phyloP scores from a whole-genome alignment of 2,888 invertebrate genomes.

The Leptopilina syphax region DNA sequence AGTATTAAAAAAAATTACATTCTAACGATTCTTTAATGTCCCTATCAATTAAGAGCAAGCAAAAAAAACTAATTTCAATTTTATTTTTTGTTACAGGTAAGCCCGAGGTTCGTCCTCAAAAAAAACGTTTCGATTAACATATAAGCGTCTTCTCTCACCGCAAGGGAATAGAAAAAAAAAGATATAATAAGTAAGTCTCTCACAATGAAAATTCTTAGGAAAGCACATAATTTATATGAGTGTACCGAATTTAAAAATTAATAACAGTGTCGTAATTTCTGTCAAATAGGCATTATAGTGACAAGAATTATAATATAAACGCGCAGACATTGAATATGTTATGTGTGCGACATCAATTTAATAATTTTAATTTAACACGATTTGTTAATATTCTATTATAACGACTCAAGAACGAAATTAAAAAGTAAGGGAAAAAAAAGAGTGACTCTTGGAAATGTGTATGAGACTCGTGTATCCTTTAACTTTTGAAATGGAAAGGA shows the following conservation, averaged over 20 bases:
- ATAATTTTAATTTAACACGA: slow-evolving; percentile 65
- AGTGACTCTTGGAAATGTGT: slow-evolving; percentile 13
- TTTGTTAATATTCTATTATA: slow-evolving; percentile 60
- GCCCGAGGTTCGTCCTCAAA: slow-evolving; percentile 47
- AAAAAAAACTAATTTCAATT: slow-evolving; percentile 14
- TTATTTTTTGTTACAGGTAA: slow-evolving; percentile 67
- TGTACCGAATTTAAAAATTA: slow-evolving; percentile 11
- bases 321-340: not conserved
- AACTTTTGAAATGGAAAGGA: slow-evolving; percentile 39
- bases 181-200: not conserved
- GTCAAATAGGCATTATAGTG: not conserved
- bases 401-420: slow-evolving; percentile 26
- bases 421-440: slow-evolving; percentile 6
- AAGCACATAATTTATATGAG: not conserved
- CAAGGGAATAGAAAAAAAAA: not conserved
- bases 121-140: slow-evolving; percentile 20
- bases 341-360: slow-evolving; percentile 57
- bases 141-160: not conserved
- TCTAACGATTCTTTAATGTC: not conserved
- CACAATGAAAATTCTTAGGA: not conserved
- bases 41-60: not conserved
- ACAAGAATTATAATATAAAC: slow-evolving; percentile 8
- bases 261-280: slow-evolving; percentile 1
- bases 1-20: too few species aligned
- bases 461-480: not conserved